These are phyloP conservation scores for Elaphurus davidianus DNA, from an alignment of 2,113 vertebrate genomes.

Conservation along the genomic window DNA sequence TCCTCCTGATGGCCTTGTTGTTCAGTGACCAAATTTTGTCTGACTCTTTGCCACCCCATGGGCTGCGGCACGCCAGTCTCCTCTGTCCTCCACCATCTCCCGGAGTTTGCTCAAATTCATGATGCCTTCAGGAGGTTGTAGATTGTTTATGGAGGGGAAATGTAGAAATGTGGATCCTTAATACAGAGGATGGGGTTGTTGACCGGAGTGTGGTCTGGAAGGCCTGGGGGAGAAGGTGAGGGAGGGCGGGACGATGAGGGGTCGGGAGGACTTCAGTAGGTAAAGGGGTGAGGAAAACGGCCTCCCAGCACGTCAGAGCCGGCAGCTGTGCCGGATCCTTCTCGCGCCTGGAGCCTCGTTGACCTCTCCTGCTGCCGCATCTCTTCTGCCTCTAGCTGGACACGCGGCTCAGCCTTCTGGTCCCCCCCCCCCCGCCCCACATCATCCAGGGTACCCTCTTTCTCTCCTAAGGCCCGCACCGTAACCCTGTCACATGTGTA, in stretches of 20 bases:
- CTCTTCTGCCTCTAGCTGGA: neutral
- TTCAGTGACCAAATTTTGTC: neutral
- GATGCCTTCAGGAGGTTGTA: neutral
- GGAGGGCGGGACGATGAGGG: no score
- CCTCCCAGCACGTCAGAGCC: fast-evolving
- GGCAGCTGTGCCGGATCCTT: fast-evolving
- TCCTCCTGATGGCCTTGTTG: neutral
- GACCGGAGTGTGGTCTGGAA: neutral
- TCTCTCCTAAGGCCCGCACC: neutral
- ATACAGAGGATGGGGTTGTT: neutral
- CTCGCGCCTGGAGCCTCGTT: fast-evolving
- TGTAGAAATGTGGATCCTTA: neutral
- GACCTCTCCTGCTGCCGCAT: neutral
- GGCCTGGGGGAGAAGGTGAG: neutral
- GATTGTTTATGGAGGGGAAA: neutral
- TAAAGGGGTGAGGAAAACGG: neutral
- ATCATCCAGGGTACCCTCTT: neutral
- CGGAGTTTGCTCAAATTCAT: neutral
- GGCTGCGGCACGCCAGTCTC: neutral
- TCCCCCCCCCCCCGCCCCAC: fast-evolving
- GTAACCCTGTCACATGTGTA: neutral
- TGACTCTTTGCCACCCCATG: neutral
- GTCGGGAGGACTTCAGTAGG: neutral
- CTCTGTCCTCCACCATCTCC: neutral
- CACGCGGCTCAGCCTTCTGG: neutral